phyloP scores from a whole-genome alignment of 2,797 vertebrate genomes.

The Myotis planiceps region DNA sequence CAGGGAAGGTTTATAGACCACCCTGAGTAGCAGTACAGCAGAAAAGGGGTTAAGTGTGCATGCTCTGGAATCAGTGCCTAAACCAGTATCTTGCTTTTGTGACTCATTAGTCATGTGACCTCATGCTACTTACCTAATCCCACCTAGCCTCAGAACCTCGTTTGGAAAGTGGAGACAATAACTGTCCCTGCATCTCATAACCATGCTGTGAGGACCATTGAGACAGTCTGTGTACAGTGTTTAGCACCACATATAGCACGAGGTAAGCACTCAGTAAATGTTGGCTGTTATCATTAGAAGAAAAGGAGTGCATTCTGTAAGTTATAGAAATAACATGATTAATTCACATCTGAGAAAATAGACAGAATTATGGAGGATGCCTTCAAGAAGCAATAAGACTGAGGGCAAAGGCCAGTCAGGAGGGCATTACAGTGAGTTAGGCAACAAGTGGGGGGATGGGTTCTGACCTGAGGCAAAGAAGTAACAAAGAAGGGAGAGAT shows the following conservation, averaged over 20 bases:
- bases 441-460: not conserved
- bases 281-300: not conserved
- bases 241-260: not conserved
- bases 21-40: not conserved
- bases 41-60: not conserved
- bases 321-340: not conserved
- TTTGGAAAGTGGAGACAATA: not conserved
- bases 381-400: not conserved
- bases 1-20: not conserved
- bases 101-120: not conserved
- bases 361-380: not conserved
- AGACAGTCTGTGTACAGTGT: not conserved
- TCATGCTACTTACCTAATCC: not conserved
- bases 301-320: not conserved
- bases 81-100: not conserved
- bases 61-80: not conserved
- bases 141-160: not conserved
- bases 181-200: not conserved
- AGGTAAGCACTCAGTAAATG: not conserved
- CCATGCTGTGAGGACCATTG: not conserved
- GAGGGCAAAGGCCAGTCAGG: not conserved
- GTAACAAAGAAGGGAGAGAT: not conserved
- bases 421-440: not conserved
- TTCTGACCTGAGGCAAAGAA: not conserved
- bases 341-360: not conserved